Evolutionary conservation across 2,888 invertebrate genomes (phyloP).

Genomic region (Drepana falcataria): DNA sequence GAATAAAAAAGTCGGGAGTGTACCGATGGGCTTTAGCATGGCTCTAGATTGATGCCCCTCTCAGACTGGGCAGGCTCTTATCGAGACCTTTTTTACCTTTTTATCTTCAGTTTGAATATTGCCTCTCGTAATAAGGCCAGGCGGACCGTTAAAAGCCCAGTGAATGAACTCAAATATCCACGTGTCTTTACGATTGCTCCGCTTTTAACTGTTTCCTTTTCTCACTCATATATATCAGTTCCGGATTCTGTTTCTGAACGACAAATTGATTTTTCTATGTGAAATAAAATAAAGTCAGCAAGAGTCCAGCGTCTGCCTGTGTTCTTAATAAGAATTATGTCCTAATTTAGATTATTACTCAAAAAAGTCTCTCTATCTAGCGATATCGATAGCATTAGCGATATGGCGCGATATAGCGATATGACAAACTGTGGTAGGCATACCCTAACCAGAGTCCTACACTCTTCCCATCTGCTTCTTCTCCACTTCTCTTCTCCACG

Average conservation of each 20-base stretch:
- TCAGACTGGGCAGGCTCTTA: constrained; percentile 41
- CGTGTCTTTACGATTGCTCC: constrained; percentile 37
- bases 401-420: too few relatives aligned
- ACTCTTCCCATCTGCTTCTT: too few relatives aligned
- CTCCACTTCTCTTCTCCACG: too few relatives aligned
- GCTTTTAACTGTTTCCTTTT: constrained; percentile 16
- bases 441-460: too few relatives aligned
- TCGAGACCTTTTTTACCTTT: constrained; percentile 52
- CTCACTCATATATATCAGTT: constrained; percentile 2
- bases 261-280: too few relatives aligned
- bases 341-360: too few relatives aligned
- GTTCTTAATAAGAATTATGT: too few relatives aligned
- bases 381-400: too few relatives aligned
- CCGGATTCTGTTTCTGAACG: background rate
- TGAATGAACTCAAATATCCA: constrained; percentile 55
- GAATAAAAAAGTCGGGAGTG: constrained; percentile 54
- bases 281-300: too few relatives aligned
- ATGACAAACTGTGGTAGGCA: too few relatives aligned
- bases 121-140: constrained; percentile 61
- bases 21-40: constrained; percentile 73
- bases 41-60: constrained; percentile 65
- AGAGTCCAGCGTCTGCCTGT: too few relatives aligned
- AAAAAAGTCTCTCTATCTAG: too few relatives aligned
- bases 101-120: constrained; percentile 62
- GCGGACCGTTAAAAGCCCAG: constrained; percentile 56